Percentiles rank a stretch among this genome's conserved stretches.
phyloP scores from a whole-genome alignment of 2,113 vertebrate genomes.

The Rhagologus leucostigma region DNA sequence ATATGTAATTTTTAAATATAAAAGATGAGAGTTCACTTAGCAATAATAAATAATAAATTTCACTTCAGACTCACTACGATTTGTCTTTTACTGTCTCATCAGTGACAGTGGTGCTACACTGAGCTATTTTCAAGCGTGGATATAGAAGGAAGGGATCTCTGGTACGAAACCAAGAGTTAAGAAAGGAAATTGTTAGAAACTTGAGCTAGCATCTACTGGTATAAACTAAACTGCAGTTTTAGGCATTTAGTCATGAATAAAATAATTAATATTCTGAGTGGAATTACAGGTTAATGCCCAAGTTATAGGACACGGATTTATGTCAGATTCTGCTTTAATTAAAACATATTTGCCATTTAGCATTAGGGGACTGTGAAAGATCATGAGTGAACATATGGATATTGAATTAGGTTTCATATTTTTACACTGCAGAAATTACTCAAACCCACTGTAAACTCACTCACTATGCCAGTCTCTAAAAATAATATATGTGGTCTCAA shows the following conservation, averaged over 20 bases:
- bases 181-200: not conserved
- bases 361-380: not conserved
- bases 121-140: not conserved
- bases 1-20: not conserved
- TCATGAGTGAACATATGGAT: not conserved
- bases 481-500: not conserved
- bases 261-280: not conserved
- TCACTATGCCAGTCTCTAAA: not conserved
- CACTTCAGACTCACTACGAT: not conserved
- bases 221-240: not conserved
- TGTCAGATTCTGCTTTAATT: not conserved
- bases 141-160: not conserved
- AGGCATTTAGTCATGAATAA: not conserved
- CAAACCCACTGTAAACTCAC: not conserved
- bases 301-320: not conserved
- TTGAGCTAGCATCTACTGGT: not conserved
- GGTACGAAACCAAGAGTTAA: not conserved
- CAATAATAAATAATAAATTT: not conserved
- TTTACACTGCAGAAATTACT: not conserved
- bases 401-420: not conserved
- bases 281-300: not conserved
- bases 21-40: not conserved
- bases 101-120: fast-evolving
- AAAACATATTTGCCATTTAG: not conserved
- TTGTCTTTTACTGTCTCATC: not conserved